phyloP scores from a whole-genome alignment of 2,888 invertebrate genomes.

The Aleiodes leptofemur region DNA sequence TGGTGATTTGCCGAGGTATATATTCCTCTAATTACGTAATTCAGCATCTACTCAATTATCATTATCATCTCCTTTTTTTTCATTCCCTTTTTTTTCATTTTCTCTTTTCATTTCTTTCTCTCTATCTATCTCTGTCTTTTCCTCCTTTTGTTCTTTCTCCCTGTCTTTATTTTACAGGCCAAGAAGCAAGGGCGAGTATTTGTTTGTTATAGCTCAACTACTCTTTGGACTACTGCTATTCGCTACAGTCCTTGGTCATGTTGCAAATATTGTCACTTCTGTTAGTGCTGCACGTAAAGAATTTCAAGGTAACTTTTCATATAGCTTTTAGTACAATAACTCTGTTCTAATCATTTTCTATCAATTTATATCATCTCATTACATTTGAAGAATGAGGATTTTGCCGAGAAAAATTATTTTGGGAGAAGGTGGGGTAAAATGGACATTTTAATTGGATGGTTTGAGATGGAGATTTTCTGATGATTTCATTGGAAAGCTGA shows the following conservation, averaged over 20 bases:
- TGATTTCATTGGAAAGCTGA: too few species aligned
- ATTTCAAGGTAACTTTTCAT: conserved; percentile 91
- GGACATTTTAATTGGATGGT: too few species aligned
- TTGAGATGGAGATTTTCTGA: too few species aligned
- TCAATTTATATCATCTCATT: background rate
- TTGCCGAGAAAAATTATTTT: too few species aligned
- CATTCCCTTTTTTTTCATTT: conserved; percentile 14
- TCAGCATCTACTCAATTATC: background rate
- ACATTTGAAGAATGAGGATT: background rate
- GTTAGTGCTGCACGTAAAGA: conserved; percentile 98
- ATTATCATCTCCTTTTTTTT: conserved; percentile 31
- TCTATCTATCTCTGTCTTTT: conserved; percentile 13
- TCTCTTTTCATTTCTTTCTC: background rate
- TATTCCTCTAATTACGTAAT: background rate
- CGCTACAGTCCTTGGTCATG: conserved; percentile 97
- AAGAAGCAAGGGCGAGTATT: conserved; percentile 94
- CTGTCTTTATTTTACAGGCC: conserved; percentile 78
- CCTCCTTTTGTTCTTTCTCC: conserved; percentile 17
- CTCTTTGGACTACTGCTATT: conserved; percentile 96
- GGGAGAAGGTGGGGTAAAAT: too few species aligned
- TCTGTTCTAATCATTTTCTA: background rate
- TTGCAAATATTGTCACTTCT: conserved; percentile 98
- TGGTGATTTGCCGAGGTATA: conserved; percentile 79
- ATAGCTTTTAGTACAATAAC: background rate
- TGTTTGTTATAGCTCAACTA: conserved; percentile 96